Evolutionary conservation across 2,888 invertebrate species (phyloP).

Genomic region (Drosophila mercatorum): DNA sequence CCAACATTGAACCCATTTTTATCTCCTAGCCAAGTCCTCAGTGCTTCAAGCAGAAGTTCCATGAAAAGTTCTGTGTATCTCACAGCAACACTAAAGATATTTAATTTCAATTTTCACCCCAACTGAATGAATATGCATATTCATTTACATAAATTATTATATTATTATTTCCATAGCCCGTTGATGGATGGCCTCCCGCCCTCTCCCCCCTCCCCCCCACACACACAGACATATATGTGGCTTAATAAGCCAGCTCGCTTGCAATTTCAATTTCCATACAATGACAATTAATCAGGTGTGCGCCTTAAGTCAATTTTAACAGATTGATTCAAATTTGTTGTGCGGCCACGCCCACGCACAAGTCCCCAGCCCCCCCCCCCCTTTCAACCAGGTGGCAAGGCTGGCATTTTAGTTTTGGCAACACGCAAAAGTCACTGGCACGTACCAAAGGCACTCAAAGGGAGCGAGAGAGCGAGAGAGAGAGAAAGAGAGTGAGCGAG

Average conservation of each 20-base stretch:
- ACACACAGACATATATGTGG: background rate
- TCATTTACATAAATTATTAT: background rate
- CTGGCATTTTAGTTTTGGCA: conserved; percentile 62
- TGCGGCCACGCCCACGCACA: conserved; percentile 42
- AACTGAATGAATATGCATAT: background rate
- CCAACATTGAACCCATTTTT: too few relatives aligned
- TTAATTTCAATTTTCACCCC: background rate
- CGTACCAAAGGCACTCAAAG: conserved; percentile 59
- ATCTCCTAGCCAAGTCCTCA: background rate
- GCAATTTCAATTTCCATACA: conserved; percentile 35
- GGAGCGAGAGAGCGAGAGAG: conserved; percentile 3
- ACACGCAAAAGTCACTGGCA: conserved; percentile 73
- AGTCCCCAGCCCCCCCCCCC: too few relatives aligned
- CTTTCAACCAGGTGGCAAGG: conserved; percentile 17
- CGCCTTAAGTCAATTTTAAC: conserved; percentile 78
- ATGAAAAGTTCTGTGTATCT: too few relatives aligned
- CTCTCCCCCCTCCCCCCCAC: too few relatives aligned
- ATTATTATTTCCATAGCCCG: background rate
- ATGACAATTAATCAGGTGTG: conserved; percentile 73
- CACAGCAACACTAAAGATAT: background rate
- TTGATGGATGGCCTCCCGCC: background rate
- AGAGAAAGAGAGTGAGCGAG: background rate
- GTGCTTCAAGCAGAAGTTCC: background rate
- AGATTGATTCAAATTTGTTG: conserved; percentile 80
- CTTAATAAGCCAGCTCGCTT: conserved; percentile 6